Evolutionary conservation across 2,797 vertebrate genomes (phyloP).

Genomic region (Tapera naevia): DNA sequence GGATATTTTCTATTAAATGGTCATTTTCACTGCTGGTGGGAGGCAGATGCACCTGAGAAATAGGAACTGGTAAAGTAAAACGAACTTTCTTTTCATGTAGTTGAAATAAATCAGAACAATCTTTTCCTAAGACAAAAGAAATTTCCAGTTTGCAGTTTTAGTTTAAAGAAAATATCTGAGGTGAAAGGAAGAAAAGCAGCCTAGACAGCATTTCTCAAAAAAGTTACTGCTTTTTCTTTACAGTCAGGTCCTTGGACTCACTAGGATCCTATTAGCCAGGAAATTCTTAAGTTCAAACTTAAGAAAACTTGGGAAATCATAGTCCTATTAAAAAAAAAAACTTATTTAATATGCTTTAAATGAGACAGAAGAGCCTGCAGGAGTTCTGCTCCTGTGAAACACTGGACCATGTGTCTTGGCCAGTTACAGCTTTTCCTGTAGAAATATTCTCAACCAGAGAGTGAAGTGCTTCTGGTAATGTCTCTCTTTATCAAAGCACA

Average conservation of each 20-base stretch:
- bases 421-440: not conserved
- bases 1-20: not conserved
- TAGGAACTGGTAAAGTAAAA: not conserved
- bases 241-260: not conserved
- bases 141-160: not conserved
- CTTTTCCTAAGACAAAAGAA: not conserved
- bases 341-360: not conserved
- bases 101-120: not conserved
- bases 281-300: not conserved
- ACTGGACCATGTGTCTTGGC: not conserved
- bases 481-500: not conserved
- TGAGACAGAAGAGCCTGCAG: not conserved
- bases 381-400: not conserved
- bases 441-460: not conserved
- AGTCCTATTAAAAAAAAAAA: not conserved
- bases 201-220: fast-evolving
- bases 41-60: not conserved
- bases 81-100: not conserved
- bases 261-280: not conserved
- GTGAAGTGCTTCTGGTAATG: not conserved
- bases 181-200: not conserved
- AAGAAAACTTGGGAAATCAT: not conserved
- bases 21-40: not conserved
- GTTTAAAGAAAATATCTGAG: not conserved
- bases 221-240: not conserved